Evolutionary conservation across 2,797 vertebrate species (phyloP).

Genomic region (Pagetopsis macropterus): DNA sequence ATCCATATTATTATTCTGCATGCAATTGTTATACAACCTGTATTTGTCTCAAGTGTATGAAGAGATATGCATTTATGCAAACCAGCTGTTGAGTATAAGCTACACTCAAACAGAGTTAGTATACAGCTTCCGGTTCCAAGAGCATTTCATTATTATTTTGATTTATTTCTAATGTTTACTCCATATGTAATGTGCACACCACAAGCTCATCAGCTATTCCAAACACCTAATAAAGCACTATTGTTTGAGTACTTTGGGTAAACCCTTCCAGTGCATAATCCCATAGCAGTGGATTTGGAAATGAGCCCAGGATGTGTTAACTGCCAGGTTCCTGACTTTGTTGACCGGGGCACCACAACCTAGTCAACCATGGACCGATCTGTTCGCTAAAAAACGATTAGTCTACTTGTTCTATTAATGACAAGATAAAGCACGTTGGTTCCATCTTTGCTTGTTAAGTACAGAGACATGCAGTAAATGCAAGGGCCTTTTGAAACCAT

Average conservation of each 20-base stretch:
- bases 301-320: neutral
- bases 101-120: neutral
- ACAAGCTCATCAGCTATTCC: neutral
- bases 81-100: neutral
- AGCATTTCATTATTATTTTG: neutral
- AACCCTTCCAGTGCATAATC: conserved; percentile 5
- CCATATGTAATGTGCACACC: neutral
- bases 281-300: conserved; percentile 7
- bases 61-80: neutral
- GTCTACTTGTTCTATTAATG: neutral
- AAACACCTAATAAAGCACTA: neutral
- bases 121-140: neutral
- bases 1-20: neutral
- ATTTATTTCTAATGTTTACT: neutral
- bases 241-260: neutral
- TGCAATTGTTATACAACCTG: neutral
- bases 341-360: neutral
- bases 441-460: neutral
- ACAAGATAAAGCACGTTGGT: neutral
- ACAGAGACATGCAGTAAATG: neutral
- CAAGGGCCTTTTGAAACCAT: neutral
- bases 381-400: neutral
- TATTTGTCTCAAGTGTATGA: conserved; percentile 1
- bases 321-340: neutral
- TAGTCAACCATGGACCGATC: neutral